phyloP scores from a whole-genome alignment of 2,888 invertebrate genomes.

The Epinotia demarniana region DNA sequence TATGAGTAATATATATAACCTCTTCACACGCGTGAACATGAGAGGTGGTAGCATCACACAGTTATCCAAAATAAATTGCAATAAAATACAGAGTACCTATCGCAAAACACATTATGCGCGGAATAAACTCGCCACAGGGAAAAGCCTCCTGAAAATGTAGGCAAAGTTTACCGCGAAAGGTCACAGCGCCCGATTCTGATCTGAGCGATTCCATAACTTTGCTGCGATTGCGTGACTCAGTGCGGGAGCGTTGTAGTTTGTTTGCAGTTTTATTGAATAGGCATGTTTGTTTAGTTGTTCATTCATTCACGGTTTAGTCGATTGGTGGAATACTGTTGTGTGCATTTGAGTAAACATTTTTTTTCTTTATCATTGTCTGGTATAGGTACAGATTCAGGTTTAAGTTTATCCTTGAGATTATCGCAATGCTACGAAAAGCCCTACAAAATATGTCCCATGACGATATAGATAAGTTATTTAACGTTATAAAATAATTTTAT shows the following conservation, averaged over 20 bases:
- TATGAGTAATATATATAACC: too few relatives aligned
- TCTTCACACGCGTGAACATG: too few relatives aligned
- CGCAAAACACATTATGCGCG: not conserved
- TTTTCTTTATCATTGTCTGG: not conserved
- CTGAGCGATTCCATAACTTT: not conserved
- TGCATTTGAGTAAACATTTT: not conserved
- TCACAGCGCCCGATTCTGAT: not conserved
- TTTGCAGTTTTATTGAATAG: not conserved
- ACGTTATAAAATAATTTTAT: too few relatives aligned
- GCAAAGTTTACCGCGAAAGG: slow-evolving; percentile 18
- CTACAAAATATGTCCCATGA: too few relatives aligned
- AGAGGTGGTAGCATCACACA: not conserved
- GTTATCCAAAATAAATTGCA: not conserved
- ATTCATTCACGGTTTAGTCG: not conserved
- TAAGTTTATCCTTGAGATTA: not conserved
- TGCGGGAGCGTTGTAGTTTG: not conserved
- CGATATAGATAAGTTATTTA: too few relatives aligned
- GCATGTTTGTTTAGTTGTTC: slow-evolving; percentile 1
- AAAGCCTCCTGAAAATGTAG: slow-evolving; percentile 27
- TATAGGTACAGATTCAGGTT: not conserved
- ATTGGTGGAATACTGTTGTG: not conserved
- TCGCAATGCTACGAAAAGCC: too few relatives aligned
- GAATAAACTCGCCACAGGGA: slow-evolving; percentile 1
- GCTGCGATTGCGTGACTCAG: not conserved
- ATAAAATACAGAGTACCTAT: not conserved